A percentile compares a stretch with the other conserved stretches of the same genome.
Evolutionary conservation across 2,888 invertebrate species (phyloP).

Genomic region (Rhabditophanes sp.): DNA sequence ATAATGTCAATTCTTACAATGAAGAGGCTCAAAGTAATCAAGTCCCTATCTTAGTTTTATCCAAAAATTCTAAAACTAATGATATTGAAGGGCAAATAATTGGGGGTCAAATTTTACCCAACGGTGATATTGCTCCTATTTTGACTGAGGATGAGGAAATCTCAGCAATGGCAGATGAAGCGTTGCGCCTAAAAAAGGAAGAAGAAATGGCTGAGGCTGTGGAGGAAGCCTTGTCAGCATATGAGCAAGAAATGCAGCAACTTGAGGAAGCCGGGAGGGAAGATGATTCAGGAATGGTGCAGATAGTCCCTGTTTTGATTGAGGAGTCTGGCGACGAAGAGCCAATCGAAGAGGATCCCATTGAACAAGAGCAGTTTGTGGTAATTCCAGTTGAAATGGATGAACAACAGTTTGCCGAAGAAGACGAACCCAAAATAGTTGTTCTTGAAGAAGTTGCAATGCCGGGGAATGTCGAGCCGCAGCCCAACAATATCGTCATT

Average conservation of each 20-base stretch:
- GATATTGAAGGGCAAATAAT: no score
- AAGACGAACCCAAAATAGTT: constrained; percentile 3
- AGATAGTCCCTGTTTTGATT: constrained; percentile 1
- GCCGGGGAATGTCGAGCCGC: constrained; percentile 3
- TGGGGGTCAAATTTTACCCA: no score
- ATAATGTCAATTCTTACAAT: no score
- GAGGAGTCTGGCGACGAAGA: constrained; percentile 2
- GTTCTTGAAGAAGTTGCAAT: constrained; percentile 6
- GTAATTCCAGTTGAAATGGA: constrained; percentile 3
- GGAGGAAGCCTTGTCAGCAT: neutral
- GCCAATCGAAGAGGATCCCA: constrained; percentile 1
- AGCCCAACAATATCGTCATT: neutral
- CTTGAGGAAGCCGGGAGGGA: neutral
- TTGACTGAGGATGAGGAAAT: no score
- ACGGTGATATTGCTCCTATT: no score
- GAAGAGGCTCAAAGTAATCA: no score
- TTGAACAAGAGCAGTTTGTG: constrained; percentile 5
- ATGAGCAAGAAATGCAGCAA: neutral
- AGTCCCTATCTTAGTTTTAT: no score
- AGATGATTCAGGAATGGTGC: neutral
- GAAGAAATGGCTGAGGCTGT: neutral
- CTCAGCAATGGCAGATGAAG: no score
- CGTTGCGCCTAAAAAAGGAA: no score
- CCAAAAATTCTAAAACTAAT: no score
- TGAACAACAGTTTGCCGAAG: constrained; percentile 2